Conservation (phyloP, 2,888 invertebrate genomes). For the Diploptera punctata region DNA sequence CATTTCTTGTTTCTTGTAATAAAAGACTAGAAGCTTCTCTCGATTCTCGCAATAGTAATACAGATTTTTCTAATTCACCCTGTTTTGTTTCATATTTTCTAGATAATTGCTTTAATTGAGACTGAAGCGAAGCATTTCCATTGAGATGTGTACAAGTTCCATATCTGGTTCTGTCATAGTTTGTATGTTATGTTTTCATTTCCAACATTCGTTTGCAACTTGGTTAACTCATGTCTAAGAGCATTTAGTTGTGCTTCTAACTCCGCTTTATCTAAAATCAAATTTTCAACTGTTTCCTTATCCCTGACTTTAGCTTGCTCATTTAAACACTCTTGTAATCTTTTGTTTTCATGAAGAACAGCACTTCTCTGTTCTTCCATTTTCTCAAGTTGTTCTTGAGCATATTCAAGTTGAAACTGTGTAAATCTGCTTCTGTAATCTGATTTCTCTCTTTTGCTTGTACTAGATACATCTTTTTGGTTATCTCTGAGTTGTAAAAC, state of each 20-base stretch:
- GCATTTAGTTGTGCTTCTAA: constrained; percentile 6
- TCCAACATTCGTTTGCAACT: not conserved
- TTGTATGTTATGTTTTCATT: not conserved
- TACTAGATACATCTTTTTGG: too few species aligned
- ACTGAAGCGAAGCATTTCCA: constrained; percentile 10
- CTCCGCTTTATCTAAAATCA: constrained; percentile 29
- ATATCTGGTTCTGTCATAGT: constrained; percentile 20
- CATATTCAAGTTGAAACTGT: not conserved
- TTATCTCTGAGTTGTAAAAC: too few species aligned
- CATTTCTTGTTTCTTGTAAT: not conserved
- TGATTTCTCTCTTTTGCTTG: too few species aligned
- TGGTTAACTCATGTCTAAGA: not conserved
- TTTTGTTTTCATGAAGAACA: constrained; percentile 17
- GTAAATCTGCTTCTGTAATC: too few species aligned
- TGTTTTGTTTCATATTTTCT: not conserved
- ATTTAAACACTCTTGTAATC: not conserved
- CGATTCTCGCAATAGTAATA: not conserved
- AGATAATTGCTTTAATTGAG: constrained; percentile 1
- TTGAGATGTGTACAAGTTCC: constrained; percentile 22
- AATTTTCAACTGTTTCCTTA: not conserved
- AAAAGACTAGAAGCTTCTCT: constrained; percentile 5
- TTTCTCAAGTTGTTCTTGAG: not conserved
- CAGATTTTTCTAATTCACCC: constrained; percentile 4
- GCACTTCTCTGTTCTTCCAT: constrained; percentile 12
- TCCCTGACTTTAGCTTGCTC: not conserved